Base-by-base conservation (phyloP, 2,797 vertebrate species). In the Valencia hispanica region DNA sequence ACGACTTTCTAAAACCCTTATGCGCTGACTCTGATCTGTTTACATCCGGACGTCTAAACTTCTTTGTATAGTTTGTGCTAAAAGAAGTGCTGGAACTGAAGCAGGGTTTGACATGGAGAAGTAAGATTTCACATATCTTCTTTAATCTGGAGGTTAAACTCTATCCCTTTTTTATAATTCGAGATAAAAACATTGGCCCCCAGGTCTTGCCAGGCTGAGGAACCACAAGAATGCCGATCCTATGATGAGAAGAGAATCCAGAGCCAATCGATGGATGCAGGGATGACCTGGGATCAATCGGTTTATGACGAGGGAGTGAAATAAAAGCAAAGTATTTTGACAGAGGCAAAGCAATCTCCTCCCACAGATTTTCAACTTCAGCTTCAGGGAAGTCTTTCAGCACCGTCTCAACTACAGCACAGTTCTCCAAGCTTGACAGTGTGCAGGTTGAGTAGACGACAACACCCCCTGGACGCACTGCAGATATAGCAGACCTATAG, bases 371-470 rank as follows among this genome's bases (percentile, higher is more conserved):
- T 88, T 96, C 89, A 57, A 96, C 94, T 78, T 95, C 36, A 45
- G 97, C 85, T 15, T 95, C 90, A 0, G 87, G 94, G 88, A 88
- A 94, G 78, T 96, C 95, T 27, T 83, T 92, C 50, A 99, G 91
- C 82, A 96, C 80, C 1, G 95, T 90, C 74, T 86, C 86, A 59
- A 99, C 91, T 15, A 99, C 97, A 27, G 94, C 88, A 0, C 93
- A 94, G 93, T 99, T 99, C 88, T 99, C 98, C 73, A 94, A 94
- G 85, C 80, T 95, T 71, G 97, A 99, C 65, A 99, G 93, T 0
- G 98, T 99, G 88, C 98, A 99, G 0, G 98, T 99, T 45, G 98
- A 99, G 87, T 99, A 99, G 61, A 99, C 96, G 72, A 99, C 92
- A 0, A 90, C 82, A 5, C 98, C 98, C 77, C 98, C 97, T 45